A percentile compares a stretch with the other conserved stretches of the same genome.
Evolutionary conservation across 2,113 vertebrate species (phyloP).

Genomic region (Serinus canaria): DNA sequence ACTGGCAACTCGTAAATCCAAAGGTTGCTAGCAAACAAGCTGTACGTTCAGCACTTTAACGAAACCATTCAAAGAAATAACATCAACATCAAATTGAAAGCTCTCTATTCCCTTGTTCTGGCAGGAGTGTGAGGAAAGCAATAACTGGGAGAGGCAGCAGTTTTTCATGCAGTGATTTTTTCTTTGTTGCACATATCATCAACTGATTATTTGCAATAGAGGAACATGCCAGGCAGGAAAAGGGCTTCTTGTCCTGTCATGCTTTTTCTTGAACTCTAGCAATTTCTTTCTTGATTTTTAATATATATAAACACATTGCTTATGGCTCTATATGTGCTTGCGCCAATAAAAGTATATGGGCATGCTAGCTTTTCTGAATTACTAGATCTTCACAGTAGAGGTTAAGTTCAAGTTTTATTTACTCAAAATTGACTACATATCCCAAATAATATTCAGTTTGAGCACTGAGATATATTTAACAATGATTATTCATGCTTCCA

Average conservation of each 20-base stretch:
- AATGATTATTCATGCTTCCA: neutral
- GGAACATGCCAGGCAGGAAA: neutral
- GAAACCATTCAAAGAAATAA: conserved; percentile 51
- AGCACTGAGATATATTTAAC: neutral
- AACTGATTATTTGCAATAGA: neutral
- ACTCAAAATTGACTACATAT: neutral
- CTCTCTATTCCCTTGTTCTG: conserved; percentile 37
- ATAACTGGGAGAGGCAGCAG: conserved; percentile 11
- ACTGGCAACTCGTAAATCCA: conserved; percentile 58
- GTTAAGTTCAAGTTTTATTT: neutral
- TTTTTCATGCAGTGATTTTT: conserved; percentile 42
- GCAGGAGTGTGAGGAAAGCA: conserved; percentile 23
- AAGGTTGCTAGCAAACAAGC: conserved; percentile 44
- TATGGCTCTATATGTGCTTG: neutral
- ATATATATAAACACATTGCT: neutral
- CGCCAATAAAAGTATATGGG: neutral
- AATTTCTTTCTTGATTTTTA: neutral
- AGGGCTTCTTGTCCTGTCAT: neutral
- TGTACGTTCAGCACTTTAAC: conserved; percentile 50
- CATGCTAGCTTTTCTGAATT: neutral
- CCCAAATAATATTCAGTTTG: neutral
- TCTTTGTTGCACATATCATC: conserved; percentile 3
- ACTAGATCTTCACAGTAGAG: neutral
- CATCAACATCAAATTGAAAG: conserved; percentile 38
- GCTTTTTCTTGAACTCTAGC: neutral